phyloP scores from a whole-genome alignment of 2,797 vertebrate species.

The Heteromormyrus szaboi region DNA sequence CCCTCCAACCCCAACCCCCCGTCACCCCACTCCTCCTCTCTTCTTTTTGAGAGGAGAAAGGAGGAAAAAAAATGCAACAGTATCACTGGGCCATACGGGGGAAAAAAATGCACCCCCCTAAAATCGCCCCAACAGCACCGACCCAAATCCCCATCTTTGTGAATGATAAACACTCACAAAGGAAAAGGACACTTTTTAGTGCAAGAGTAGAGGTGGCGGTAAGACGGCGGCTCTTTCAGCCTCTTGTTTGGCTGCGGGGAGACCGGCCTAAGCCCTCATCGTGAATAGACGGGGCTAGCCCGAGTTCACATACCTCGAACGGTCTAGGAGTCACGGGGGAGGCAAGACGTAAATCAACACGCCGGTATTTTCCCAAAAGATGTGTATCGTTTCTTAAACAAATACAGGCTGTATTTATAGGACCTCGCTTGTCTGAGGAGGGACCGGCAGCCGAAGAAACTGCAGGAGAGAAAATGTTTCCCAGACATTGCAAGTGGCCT shows the following conservation, averaged over 20 bases:
- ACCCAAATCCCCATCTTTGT: background rate
- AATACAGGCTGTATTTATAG: conserved; percentile 71
- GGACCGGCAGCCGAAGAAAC: conserved; percentile 43
- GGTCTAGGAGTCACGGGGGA: conserved; percentile 28
- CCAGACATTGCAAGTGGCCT: conserved; percentile 20
- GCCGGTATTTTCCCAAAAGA: conserved; percentile 72
- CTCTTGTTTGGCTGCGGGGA: background rate
- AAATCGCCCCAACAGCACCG: conserved; percentile 55
- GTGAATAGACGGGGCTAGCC: background rate
- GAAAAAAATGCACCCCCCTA: conserved; percentile 29
- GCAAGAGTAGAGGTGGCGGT: background rate
- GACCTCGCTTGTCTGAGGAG: conserved; percentile 35
- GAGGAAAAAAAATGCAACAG: background rate
- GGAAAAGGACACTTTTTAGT: background rate
- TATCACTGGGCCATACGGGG: conserved; percentile 47
- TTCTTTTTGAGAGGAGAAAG: conserved; percentile 35
- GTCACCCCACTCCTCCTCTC: conserved; percentile 43
- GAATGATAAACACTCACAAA: background rate
- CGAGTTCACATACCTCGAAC: conserved; percentile 8
- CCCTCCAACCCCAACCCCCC: conserved; percentile 1
- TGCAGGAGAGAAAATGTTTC: conserved; percentile 58
- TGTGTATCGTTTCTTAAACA: conserved; percentile 68
- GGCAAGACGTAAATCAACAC: conserved; percentile 64
- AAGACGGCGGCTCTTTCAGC: background rate
- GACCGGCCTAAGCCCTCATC: background rate